Evolutionary conservation across 2,113 vertebrate species (phyloP), one percentile per base, ranked within the genome.

Genomic region (Myxocyprinus asiaticus): DNA sequence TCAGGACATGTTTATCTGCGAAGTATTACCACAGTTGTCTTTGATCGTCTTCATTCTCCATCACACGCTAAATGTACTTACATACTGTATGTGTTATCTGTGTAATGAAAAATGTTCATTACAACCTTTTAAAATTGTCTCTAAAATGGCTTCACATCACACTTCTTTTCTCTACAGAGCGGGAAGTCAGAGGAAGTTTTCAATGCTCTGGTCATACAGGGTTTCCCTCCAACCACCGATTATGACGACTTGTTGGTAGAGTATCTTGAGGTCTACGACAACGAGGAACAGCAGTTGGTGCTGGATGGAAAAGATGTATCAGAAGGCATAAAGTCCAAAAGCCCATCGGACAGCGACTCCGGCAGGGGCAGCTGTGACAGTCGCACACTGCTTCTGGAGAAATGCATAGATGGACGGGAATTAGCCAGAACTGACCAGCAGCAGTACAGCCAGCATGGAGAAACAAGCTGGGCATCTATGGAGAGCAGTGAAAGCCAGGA

Each of bases 311-410:
- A 91, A 59, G 80, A 89, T 59, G 81, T 88, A 10, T 88, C 82
- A 0, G 83, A 83, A 0, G 85, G 86, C 45, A 9, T 82, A 43
- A 95, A 93, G 85, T 86, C 74, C 9, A 86, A 88, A 58, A 87
- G 85, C 78, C 88, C 94, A 12, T 95, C 83, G 0, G 95, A 97
- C 87, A 94, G 73, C 3, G 96, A 98, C 84, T 98, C 96, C 0
- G 96, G 96, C 45, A 89, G 92, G 7, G 96, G 96, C 64, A 98
- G 96, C 86, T 97, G 93, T 7, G 94, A 98, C 71, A 98, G 96
- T 76, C 94, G 91, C 85, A 96, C 94, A 3, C 90, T 96, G 76
- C 89, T 96, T 68, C 88, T 92, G 65, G 94, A 95, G 80, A 96
- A 94, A 82, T 86, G 88, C 81, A 90, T 88, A 3, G 89, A 88